Evolutionary conservation across 2,113 vertebrate species (phyloP), one percentile per base, ranked within the genome.

Genomic region (Catharus bicknelli): DNA sequence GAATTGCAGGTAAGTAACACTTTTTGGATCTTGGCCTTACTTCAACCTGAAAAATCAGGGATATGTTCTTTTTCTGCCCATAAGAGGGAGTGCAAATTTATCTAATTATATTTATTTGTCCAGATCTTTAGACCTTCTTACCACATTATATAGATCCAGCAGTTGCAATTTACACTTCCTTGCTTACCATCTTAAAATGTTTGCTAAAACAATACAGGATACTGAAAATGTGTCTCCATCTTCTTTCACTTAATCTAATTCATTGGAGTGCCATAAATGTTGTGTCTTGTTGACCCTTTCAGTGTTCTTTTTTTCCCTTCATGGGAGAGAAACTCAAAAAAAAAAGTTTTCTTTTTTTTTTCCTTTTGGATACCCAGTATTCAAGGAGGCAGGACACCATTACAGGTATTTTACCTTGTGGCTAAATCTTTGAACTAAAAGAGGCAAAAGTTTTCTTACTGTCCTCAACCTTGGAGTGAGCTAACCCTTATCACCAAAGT

Each of bases 1-100:
- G 89, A 95, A 96, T 96, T 96, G 61, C 92, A 95, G 91, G 93
- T 96, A 91, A 96, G 93, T 95, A 83, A 50, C 66, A 86, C 36
- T 90, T 78, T 93, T 55, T 78, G 55, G 30, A 92, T 93, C 64
- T 58, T 93, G 68, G 42, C 11, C 21, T 83, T 76, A 74, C 47
- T 90, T 86, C 36, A 61, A 10, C 45, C 32, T 73, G 42, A 87
- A 84, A 90, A 90, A 62, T 82, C 26, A 47, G 54, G 29, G 7
- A 68, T 62, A 19, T 26, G 6, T 70, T 86, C 5, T 94, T 50
- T 92, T 84, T 88, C 53, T 93, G 42, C 21, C 19, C 2, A 0
- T 76, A 5, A 79, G 45, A 68, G 15, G 50, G 20, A 88, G 45
- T 13, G 17, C 9, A 78, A 40, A 32, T 83, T 90, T 9, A 30